Conservation (phyloP, 2,888 invertebrate genomes). For the Polydrusus cervinus region DNA sequence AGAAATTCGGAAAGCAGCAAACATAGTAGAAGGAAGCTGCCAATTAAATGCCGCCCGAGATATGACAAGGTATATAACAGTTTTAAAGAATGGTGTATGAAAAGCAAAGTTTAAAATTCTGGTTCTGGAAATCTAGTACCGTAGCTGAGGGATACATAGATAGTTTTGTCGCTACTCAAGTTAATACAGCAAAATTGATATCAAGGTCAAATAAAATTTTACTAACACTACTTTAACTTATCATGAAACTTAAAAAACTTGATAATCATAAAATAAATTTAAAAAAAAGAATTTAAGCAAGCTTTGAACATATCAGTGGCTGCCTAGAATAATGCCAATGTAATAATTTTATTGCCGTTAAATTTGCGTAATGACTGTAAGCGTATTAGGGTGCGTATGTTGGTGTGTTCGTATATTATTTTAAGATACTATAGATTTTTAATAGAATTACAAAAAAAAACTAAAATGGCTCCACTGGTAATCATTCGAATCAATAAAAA, state of each 20-base stretch:
- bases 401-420: too few relatives aligned
- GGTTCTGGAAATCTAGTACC: not conserved
- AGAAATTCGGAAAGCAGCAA: not conserved
- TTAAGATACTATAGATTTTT: too few relatives aligned
- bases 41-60: not conserved
- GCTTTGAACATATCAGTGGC: not conserved
- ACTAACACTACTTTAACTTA: not conserved
- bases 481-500: too few relatives aligned
- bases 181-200: not conserved
- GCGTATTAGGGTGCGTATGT: too few relatives aligned
- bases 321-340: not conserved
- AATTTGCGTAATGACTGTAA: too few relatives aligned
- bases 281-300: not conserved
- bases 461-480: too few relatives aligned
- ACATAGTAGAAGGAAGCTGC: not conserved
- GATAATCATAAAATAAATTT: not conserved
- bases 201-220: not conserved
- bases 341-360: not conserved
- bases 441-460: too few relatives aligned
- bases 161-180: not conserved
- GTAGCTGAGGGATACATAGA: not conserved
- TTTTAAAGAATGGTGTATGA: not conserved
- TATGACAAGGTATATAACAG: not conserved
- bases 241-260: too few relatives aligned
- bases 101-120: not conserved